Conservation (phyloP, 2,888 invertebrate species). For the Mellilla xanthometata region DNA sequence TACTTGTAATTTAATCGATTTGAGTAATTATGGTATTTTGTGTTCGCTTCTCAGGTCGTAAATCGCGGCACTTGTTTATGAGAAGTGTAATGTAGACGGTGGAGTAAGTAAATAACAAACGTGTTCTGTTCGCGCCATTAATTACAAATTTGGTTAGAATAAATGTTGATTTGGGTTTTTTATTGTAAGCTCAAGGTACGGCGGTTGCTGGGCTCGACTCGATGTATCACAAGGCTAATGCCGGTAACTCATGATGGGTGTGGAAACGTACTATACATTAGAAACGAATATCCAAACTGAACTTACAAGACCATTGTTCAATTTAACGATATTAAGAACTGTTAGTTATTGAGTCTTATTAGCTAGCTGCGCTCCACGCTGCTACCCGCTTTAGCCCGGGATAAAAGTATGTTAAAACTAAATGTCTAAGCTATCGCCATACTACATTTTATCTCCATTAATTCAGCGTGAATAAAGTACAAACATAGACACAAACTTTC, state of each 20-base stretch:
- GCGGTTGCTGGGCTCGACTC: neutral
- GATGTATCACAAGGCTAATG: constrained; percentile 11
- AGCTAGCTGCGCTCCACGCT: too few relatives aligned
- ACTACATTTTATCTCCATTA: too few relatives aligned
- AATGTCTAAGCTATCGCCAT: too few relatives aligned
- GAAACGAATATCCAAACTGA: too few relatives aligned
- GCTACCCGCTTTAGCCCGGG: too few relatives aligned
- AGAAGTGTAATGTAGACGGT: constrained; percentile 18
- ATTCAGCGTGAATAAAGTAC: too few relatives aligned
- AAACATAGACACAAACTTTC: too few relatives aligned
- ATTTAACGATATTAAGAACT: too few relatives aligned
- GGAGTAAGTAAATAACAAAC: constrained; percentile 15
- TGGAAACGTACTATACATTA: neutral
- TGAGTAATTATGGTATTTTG: constrained; percentile 24
- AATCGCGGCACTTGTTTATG: constrained; percentile 25
- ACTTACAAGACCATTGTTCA: too few relatives aligned
- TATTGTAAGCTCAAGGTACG: constrained; percentile 14
- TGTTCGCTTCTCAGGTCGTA: constrained; percentile 23
- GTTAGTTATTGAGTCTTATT: too few relatives aligned
- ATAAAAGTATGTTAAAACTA: too few relatives aligned
- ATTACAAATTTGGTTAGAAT: constrained; percentile 22
- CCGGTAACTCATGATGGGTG: neutral
- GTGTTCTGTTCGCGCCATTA: constrained; percentile 24
- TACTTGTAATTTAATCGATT: constrained; percentile 24
- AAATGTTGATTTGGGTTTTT: constrained; percentile 24